Percentiles rank a stretch among this genome's conserved stretches.
These are phyloP conservation scores for Magallana angulata DNA, from an alignment of 1,140 invertebrate species.

Conservation along the genomic window DNA sequence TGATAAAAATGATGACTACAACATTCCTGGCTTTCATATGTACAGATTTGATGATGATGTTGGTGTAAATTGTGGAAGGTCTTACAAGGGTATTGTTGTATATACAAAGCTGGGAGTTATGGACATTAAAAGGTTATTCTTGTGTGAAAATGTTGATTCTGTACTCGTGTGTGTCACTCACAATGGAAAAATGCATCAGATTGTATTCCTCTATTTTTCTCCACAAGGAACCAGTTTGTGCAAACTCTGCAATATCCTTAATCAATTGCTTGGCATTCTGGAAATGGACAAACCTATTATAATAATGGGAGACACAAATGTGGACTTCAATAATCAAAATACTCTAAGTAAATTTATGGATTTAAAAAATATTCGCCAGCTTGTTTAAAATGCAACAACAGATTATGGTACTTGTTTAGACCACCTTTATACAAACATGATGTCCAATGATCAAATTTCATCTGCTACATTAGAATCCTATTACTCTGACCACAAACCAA, in stretches of 20 bases:
- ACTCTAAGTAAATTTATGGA: not conserved
- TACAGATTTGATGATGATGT: not conserved
- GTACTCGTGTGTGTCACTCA: not conserved
- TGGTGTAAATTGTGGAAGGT: not conserved
- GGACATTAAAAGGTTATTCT: no score
- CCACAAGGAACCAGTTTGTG: constrained; percentile 1
- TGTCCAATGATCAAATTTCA: not conserved
- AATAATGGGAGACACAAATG: constrained; percentile 47
- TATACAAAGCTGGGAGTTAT: not conserved
- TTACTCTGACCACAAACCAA: constrained; percentile 52
- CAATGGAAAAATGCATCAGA: not conserved
- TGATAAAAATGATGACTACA: not conserved
- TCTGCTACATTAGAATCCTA: constrained; percentile 49
- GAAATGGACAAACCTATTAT: not conserved
- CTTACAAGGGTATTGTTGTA: constrained; percentile 30
- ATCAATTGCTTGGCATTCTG: not conserved
- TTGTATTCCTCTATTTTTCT: constrained; percentile 28
- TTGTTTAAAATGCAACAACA: constrained; percentile 37
- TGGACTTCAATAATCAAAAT: not conserved
- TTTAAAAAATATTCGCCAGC: not conserved
- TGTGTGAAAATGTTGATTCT: not conserved
- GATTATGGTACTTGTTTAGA: constrained; percentile 54
- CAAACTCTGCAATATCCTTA: not conserved
- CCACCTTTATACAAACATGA: constrained; percentile 46
- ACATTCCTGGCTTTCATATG: not conserved